phyloP scores from a whole-genome alignment of 1,140 invertebrate species.

The Drosophila parvula region DNA sequence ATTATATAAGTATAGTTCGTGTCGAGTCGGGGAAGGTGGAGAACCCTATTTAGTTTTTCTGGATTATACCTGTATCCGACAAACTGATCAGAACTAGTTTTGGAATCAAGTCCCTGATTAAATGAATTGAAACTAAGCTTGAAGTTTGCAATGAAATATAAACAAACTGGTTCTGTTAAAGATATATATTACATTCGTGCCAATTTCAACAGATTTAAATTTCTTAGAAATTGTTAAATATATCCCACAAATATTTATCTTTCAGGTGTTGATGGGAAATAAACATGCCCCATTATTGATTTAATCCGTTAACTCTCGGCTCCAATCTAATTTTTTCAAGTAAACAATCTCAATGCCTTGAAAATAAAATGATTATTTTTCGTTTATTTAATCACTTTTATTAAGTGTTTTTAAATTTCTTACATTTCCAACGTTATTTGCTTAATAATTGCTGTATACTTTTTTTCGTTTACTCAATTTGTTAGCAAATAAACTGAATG shows the following conservation, averaged over 20 bases:
- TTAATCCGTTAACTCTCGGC: not conserved
- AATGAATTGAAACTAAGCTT: not conserved
- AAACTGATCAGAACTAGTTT: not conserved
- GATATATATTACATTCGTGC: not conserved
- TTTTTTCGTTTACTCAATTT: slow-evolving; percentile 13
- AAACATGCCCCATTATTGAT: slow-evolving; percentile 1
- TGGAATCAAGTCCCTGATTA: not conserved
- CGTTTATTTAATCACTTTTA: not conserved
- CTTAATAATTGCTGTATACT: not conserved
- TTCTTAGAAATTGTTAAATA: not conserved
- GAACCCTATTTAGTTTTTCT: slow-evolving; percentile 1
- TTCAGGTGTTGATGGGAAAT: slow-evolving; percentile 14
- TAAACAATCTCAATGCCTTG: not conserved
- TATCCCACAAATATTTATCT: slow-evolving; percentile 2
- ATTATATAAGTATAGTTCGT: slow-evolving; percentile 6
- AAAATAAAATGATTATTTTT: slow-evolving; percentile 6
- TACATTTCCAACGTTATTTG: not conserved
- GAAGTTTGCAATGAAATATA: too few relatives aligned
- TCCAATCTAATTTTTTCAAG: not conserved
- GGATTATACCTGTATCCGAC: not conserved
- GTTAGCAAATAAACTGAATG: slow-evolving; percentile 12
- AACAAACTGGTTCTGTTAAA: not conserved
- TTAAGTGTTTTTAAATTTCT: not conserved
- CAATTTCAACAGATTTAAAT: not conserved
- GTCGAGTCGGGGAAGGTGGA: not conserved